These are phyloP conservation scores for Carassius auratus DNA, from an alignment of 2,113 vertebrate genomes.

Conservation along the genomic window DNA sequence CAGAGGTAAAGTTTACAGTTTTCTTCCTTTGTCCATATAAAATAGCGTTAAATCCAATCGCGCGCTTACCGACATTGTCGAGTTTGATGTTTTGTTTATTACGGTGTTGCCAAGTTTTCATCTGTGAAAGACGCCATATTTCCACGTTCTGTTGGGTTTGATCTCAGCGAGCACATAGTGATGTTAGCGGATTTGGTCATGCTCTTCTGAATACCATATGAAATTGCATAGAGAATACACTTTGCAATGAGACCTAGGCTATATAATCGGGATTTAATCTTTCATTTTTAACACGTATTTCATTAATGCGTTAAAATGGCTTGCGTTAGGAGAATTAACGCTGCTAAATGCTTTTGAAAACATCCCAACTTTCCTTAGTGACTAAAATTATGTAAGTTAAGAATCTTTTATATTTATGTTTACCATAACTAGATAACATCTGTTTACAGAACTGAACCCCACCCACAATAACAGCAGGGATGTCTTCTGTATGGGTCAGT, in stretches of 20 bases:
- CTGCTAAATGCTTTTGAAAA: background rate
- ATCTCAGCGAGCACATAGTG: background rate
- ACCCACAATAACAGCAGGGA: conserved; percentile 11
- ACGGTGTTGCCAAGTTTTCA: background rate
- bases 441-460: conserved; percentile 30
- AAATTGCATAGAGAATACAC: background rate
- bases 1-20: background rate
- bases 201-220: background rate
- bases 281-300: background rate
- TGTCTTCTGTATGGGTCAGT: conserved; percentile 54
- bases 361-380: background rate
- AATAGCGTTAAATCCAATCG: too few relatives aligned
- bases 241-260: background rate
- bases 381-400: background rate
- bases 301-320: background rate
- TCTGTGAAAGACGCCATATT: background rate
- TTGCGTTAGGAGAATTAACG: background rate
- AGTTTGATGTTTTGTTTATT: background rate
- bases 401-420: background rate
- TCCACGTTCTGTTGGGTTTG: background rate
- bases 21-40: background rate
- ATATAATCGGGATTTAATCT: background rate
- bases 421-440: background rate
- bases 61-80: too few relatives aligned
- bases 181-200: background rate